These are phyloP conservation scores for Apis dorsata DNA, from an alignment of 1,140 invertebrate genomes.

Conservation along the genomic window DNA sequence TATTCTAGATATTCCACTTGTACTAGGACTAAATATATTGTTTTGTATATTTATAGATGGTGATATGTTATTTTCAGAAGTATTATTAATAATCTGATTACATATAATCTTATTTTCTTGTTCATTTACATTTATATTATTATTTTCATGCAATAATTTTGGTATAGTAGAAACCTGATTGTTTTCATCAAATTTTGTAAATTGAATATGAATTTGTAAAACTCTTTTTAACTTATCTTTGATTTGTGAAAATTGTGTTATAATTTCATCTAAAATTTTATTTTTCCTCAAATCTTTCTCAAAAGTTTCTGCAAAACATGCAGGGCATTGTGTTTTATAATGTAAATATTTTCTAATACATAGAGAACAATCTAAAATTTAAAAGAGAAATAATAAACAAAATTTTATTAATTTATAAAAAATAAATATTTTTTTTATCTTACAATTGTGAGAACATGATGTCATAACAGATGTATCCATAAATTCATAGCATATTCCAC, in stretches of 20 bases:
- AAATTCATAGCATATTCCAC: conserved; percentile 79
- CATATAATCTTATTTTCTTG: neutral
- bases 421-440: conserved; percentile 44
- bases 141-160: neutral
- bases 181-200: neutral
- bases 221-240: conserved; percentile 71
- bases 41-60: conserved; percentile 24
- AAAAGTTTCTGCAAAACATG: conserved; percentile 79
- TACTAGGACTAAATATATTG: conserved; percentile 69
- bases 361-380: conserved; percentile 81
- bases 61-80: conserved; percentile 10
- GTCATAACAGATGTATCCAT: conserved; percentile 78
- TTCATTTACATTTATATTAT: neutral
- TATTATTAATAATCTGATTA: neutral
- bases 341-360: conserved; percentile 82
- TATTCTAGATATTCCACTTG: conserved; percentile 59
- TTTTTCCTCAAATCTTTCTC: conserved; percentile 81
- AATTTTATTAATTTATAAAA: neutral
- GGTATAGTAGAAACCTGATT: neutral
- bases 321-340: conserved; percentile 81
- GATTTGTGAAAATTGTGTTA: conserved; percentile 71
- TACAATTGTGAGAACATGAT: conserved; percentile 79
- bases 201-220: conserved; percentile 10
- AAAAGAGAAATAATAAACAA: neutral
- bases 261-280: conserved; percentile 78